Base-by-base conservation (phyloP, 2,113 vertebrate species). In the Stercorarius parasiticus region DNA sequence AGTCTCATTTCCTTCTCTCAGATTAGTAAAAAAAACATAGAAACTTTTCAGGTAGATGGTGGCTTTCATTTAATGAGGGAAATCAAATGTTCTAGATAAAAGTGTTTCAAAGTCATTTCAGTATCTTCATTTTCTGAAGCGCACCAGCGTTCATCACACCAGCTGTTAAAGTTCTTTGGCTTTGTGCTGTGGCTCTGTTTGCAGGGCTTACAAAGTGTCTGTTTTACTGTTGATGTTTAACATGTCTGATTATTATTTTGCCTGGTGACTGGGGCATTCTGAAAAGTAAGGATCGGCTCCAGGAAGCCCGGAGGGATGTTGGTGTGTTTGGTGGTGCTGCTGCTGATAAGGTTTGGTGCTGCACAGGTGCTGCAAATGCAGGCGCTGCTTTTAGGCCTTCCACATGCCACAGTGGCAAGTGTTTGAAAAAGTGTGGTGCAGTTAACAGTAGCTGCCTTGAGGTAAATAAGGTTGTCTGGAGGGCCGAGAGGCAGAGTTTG, bases 341-440 rank as follows among this genome's bases (percentile, higher is more conserved):
- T 64, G 69, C 64, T 61, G 1, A 0, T 50, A 18, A 27, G 38
- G 29, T 53, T 71, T 56, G 62, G 26, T 56, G 30, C 59, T 34
- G 14, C 14, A 5, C 2, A 18, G 36, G 7, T 22, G 12, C 14
- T 72, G 45, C n/a, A 47, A 58, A 47, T 36, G 34, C 47, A 30
- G n/a, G 30, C 6, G 1, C 20, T n/a, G 8, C 45, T 62, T 81
- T 40, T 21, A 15, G n/a, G 40, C 47, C 62, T 76, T 80, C 30
- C 20, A 11, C 0, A 0, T 50, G 9, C 5, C 27, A 27, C 40
- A 82, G 36, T 50, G 66, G n/a, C 22, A 40, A 10, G 1, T 36
- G 7, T 45, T 40, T 83, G 42, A 18, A 61, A 65, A 67, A 22
- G 8, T 61, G 18, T 62, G 10, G 4, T 21, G 67, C 40, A 47